Evolutionary conservation across 1,140 invertebrate genomes (phyloP).

Genomic region (Neocloeon triangulifer): DNA sequence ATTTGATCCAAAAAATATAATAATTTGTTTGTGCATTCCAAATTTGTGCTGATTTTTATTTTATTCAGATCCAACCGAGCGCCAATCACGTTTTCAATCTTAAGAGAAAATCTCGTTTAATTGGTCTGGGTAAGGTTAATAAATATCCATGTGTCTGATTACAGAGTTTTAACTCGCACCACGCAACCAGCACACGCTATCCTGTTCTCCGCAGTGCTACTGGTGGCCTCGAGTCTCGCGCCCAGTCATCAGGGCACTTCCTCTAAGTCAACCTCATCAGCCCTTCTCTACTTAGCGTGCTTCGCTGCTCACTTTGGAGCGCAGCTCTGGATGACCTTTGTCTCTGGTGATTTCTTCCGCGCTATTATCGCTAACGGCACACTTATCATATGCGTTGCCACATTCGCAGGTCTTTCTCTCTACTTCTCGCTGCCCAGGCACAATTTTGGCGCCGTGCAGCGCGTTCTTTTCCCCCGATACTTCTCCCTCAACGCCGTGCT

Average conservation of each 20-base stretch:
- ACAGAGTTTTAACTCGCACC: conserved; percentile 39
- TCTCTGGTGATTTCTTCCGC: conserved; percentile 35
- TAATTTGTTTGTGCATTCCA: too few relatives aligned
- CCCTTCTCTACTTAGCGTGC: conserved; percentile 40
- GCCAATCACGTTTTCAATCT: too few relatives aligned
- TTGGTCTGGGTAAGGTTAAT: too few relatives aligned
- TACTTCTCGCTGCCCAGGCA: conserved; percentile 62
- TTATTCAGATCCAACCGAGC: too few relatives aligned
- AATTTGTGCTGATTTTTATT: too few relatives aligned
- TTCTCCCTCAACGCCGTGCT: conserved; percentile 51
- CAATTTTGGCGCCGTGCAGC: conserved; percentile 59
- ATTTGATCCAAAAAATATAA: too few relatives aligned
- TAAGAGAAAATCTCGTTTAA: too few relatives aligned
- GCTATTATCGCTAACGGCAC: not conserved
- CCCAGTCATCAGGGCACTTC: conserved; percentile 18
- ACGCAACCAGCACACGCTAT: conserved; percentile 54
- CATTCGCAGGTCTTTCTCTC: conserved; percentile 41
- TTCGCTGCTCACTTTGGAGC: conserved; percentile 56
- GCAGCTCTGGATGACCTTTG: conserved; percentile 75
- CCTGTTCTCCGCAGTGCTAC: conserved; percentile 32
- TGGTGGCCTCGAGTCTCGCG: conserved; percentile 30
- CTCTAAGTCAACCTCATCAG: conserved; percentile 16
- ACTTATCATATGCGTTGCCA: not conserved
- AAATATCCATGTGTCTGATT: too few relatives aligned
- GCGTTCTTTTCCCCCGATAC: conserved; percentile 64